A percentile compares a stretch with the other conserved stretches of the same genome.
These are phyloP conservation scores for Thermophis baileyi DNA, from an alignment of 2,113 vertebrate genomes.

Conservation along the genomic window DNA sequence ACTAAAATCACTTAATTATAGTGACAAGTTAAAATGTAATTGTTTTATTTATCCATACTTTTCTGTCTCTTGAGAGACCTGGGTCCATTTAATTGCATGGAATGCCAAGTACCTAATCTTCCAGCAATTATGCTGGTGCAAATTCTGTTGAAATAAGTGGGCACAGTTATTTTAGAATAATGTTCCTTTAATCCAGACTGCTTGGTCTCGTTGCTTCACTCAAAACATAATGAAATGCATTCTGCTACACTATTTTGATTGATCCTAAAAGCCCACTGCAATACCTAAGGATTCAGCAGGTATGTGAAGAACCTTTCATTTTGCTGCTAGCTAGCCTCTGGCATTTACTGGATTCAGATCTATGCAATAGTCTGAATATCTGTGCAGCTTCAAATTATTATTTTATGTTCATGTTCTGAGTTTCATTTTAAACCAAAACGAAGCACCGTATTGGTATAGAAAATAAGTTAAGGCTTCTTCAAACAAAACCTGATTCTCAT, in stretches of 20 bases:
- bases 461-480: background rate
- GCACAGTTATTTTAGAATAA: background rate
- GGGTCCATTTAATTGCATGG: background rate
- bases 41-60: background rate
- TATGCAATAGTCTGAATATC: background rate
- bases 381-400: too few relatives aligned
- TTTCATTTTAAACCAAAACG: background rate
- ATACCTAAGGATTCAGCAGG: background rate
- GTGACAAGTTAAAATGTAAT: background rate
- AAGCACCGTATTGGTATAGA: background rate
- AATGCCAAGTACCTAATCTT: background rate
- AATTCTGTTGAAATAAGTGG: background rate
- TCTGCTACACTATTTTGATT: background rate
- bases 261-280: background rate
- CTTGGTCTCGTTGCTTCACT: background rate
- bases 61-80: background rate
- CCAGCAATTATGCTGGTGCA: background rate
- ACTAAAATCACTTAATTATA: conserved; percentile 3
- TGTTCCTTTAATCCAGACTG: background rate
- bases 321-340: background rate
- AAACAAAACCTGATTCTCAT: background rate
- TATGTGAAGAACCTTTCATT: background rate
- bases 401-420: background rate
- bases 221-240: background rate
- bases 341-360: background rate